Evolutionary conservation across 2,888 invertebrate species (phyloP), one percentile per base, ranked within the genome.

Genomic region (Apamea sordens): DNA sequence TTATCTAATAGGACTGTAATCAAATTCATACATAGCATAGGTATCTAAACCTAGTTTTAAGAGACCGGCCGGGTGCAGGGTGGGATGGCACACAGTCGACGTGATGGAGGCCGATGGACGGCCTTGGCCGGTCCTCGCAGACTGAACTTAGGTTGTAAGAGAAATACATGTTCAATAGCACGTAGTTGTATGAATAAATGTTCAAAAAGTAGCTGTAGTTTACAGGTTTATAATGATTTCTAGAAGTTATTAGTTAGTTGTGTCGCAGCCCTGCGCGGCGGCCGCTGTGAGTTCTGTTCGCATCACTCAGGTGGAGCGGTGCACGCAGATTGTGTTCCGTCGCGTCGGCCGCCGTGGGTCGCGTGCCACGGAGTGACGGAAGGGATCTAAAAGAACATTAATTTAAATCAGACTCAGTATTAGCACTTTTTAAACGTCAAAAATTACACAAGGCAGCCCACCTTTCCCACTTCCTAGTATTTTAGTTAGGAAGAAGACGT

Each of bases 251-350:
- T 21, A 53, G 36, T 44, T 24, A 15, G 32, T 21, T 8, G n/a
- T 47, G 53, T 28, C 18, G 72, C 82, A 72, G 63, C 72, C 50
- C 73, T 61, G 76, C 32, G 32, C 32, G 47, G 21, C n/a, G 71
- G 50, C 15, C 24, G 73, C 56, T 13, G 15, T 44, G 73, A 63
- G 71, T 53, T 28, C 24, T 41, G 80, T 15, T 67, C 67, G 70
- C 50, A 53, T 70, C 59, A 28, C 24, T 74, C 64, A 65, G 82
- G 61, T 72, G 76, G 61, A 32, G 67, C 76, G 68, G 28, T 68
- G 82, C 71, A n/a, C 68, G 76, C 82, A 63, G 41, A 68, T 76
- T 59, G 67, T 82, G 67, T 53, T 67, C 67, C 59, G 50, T 44
- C 59, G 36, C 44, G 36, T n/a, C 11, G 32, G 44, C 44, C 65